Evolutionary conservation across 2,888 invertebrate species (phyloP).

Genomic region (Carabus problematicus): DNA sequence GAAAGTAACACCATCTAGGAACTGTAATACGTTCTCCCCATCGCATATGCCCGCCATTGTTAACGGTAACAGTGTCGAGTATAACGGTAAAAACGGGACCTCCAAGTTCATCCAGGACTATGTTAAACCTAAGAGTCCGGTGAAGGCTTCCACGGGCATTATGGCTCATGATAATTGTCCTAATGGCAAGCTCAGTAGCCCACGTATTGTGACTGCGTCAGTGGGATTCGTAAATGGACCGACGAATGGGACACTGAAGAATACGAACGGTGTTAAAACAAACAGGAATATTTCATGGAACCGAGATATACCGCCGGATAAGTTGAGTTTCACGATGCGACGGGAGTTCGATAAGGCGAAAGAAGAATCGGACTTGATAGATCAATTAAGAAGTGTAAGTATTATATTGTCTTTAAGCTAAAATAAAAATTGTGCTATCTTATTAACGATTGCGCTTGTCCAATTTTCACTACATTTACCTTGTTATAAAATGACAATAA

Average conservation of each 20-base stretch:
- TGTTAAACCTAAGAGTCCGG: constrained; percentile 72
- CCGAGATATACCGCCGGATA: constrained; percentile 73
- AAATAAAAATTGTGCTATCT: too few species aligned
- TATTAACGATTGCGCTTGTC: too few species aligned
- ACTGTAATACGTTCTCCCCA: constrained; percentile 55
- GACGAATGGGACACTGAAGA: constrained; percentile 57
- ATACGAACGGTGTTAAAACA: constrained; percentile 50
- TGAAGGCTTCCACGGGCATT: constrained; percentile 67
- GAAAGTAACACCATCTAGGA: constrained; percentile 81
- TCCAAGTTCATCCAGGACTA: constrained; percentile 60
- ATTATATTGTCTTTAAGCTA: constrained; percentile 2
- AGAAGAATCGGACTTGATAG: constrained; percentile 86
- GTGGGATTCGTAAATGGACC: constrained; percentile 68
- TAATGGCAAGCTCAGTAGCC: constrained; percentile 54
- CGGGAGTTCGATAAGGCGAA: constrained; percentile 90
- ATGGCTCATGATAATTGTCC: constrained; percentile 65
- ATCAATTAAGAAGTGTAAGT: constrained; percentile 81
- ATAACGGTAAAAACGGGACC: constrained; percentile 54
- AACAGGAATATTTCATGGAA: constrained; percentile 73
- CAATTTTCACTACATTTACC: too few species aligned
- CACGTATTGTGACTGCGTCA: constrained; percentile 65
- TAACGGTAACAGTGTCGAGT: constrained; percentile 47
- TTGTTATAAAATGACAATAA: constrained; percentile 16
- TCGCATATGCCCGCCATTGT: constrained; percentile 28
- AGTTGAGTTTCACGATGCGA: constrained; percentile 90